phyloP scores from a whole-genome alignment of 2,797 vertebrate species.

The Acanthornis magna region DNA sequence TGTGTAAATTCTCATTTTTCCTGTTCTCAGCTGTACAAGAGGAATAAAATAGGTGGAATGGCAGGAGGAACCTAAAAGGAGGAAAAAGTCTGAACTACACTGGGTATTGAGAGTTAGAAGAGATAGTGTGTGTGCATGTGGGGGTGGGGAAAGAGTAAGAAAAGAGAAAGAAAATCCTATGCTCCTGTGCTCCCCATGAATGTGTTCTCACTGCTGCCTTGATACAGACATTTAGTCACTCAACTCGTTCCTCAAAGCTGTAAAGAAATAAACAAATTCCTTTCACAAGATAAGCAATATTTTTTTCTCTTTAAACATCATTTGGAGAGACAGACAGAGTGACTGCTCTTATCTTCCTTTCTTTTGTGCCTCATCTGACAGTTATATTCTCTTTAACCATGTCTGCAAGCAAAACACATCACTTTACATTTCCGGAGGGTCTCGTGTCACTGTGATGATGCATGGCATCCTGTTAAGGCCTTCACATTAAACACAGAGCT shows the following conservation, averaged over 20 bases:
- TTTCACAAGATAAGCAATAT: neutral
- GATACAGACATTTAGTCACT: neutral
- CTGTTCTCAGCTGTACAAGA: neutral
- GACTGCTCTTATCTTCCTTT: neutral
- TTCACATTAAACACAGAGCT: neutral
- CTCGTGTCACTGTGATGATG: neutral
- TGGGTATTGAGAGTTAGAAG: neutral
- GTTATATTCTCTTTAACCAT: neutral
- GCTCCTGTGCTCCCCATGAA: neutral
- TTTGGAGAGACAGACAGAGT: neutral
- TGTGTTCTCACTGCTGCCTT: neutral
- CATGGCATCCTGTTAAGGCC: neutral
- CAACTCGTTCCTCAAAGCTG: neutral
- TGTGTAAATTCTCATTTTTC: neutral
- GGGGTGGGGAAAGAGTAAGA: neutral
- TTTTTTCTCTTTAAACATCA: neutral
- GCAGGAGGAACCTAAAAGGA: neutral
- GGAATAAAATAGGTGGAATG: neutral
- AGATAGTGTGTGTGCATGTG: neutral
- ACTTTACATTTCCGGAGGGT: neutral
- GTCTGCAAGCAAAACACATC: slow-evolving; percentile 3
- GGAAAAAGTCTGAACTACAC: neutral
- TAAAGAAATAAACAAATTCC: neutral
- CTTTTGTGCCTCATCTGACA: slow-evolving; percentile 11
- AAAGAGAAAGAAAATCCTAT: neutral